phyloP scores from a whole-genome alignment of 1,140 invertebrate species.

The Drosophila erecta region DNA sequence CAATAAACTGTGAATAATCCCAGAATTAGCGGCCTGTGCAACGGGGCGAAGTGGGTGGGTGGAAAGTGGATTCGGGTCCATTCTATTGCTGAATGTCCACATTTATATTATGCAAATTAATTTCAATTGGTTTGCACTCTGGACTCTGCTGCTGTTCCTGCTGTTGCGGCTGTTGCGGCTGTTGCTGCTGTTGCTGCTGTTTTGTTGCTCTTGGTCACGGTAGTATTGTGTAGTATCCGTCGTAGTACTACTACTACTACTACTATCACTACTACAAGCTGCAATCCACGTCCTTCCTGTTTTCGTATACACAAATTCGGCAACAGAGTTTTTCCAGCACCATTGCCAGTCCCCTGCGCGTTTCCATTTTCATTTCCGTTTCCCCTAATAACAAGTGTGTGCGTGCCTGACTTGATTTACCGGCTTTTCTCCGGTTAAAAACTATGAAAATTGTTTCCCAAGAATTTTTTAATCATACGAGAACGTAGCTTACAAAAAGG shows the following conservation, averaged over 20 bases:
- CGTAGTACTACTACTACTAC: slow-evolving; percentile 40
- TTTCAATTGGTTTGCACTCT: slow-evolving; percentile 83
- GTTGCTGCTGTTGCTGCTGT: slow-evolving; percentile 43
- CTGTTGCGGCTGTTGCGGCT: slow-evolving; percentile 33
- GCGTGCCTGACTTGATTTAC: slow-evolving; percentile 64
- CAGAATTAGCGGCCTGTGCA: slow-evolving; percentile 65
- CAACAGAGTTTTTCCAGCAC: slow-evolving; percentile 17
- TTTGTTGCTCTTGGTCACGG: slow-evolving; percentile 43
- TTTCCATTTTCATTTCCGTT: slow-evolving; percentile 12
- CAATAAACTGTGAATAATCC: slow-evolving; percentile 81
- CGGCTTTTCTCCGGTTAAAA: slow-evolving; percentile 58
- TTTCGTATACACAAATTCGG: slow-evolving; percentile 74
- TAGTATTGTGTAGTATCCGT: slow-evolving; percentile 36
- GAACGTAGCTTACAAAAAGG: slow-evolving; percentile 35
- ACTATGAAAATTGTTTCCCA: slow-evolving; percentile 67
- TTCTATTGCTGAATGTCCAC: slow-evolving; percentile 77
- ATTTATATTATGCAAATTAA: slow-evolving; percentile 81
- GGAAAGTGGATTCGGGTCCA: slow-evolving; percentile 32
- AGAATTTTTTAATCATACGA: slow-evolving; percentile 78
- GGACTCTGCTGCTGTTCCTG: slow-evolving; percentile 51
- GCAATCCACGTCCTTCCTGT: slow-evolving; percentile 26
- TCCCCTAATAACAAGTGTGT: slow-evolving; percentile 33
- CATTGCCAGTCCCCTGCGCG: slow-evolving; percentile 4
- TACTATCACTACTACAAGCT: slow-evolving; percentile 35
- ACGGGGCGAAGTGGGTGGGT: slow-evolving; percentile 36